These are phyloP conservation scores for Poicephalus gulielmi DNA, from an alignment of 2,113 vertebrate genomes.

Conservation along the genomic window DNA sequence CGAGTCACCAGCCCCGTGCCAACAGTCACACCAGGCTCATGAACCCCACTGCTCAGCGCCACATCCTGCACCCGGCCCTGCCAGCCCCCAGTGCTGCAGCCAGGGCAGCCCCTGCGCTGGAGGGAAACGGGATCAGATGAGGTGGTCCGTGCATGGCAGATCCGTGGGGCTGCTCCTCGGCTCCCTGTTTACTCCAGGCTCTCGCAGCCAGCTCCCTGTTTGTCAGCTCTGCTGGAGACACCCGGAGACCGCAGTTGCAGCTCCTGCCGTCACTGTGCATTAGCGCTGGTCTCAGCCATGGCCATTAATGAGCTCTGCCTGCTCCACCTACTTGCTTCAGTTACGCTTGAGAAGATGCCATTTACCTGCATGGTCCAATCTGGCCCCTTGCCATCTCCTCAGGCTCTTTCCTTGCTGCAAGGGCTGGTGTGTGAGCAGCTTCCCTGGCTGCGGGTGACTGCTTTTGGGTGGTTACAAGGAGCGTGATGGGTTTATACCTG, in stretches of 20 bases:
- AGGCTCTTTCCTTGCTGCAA: neutral
- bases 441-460: neutral
- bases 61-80: neutral
- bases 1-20: accelerated
- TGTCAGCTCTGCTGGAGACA: neutral
- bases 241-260: accelerated
- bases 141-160: neutral
- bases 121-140: neutral
- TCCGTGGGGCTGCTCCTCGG: accelerated
- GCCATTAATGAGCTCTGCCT: neutral
- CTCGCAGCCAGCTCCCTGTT: neutral
- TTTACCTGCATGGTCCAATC: accelerated
- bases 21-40: neutral
- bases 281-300: accelerated
- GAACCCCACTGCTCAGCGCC: neutral
- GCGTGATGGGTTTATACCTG: neutral
- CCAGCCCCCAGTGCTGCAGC: neutral
- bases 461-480: neutral
- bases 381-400: neutral
- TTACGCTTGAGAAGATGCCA: accelerated
- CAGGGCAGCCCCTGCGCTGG: neutral
- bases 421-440: neutral
- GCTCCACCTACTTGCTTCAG: neutral
- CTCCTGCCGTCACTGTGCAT: neutral
- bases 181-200: neutral